These are phyloP conservation scores for Hololepta plana DNA, from an alignment of 2,888 invertebrate genomes.

Conservation along the genomic window DNA sequence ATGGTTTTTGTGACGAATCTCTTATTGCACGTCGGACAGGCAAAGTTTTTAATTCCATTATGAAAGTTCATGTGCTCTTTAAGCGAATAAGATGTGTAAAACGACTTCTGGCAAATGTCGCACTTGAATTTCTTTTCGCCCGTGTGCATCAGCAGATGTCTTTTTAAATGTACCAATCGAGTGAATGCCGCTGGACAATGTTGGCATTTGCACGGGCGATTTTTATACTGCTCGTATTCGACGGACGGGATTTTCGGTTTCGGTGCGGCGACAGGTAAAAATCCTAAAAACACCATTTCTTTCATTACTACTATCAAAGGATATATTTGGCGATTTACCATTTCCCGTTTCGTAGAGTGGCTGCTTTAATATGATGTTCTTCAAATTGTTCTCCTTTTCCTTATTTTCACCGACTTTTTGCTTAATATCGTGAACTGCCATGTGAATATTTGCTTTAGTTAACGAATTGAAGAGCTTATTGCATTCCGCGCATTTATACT, in stretches of 20 bases:
- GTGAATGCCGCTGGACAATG: constrained; percentile 30
- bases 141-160: constrained; percentile 23
- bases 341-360: constrained; percentile 13
- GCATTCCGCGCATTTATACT: constrained; percentile 15
- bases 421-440: constrained; percentile 10
- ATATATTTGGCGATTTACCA: constrained; percentile 9
- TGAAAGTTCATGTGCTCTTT: constrained; percentile 23
- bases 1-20: constrained; percentile 21
- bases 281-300: constrained; percentile 10
- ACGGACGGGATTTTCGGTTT: constrained; percentile 12
- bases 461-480: constrained; percentile 12
- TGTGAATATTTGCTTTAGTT: constrained; percentile 11
- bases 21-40: constrained; percentile 24
- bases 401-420: constrained; percentile 1
- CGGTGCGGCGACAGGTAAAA: constrained; percentile 14
- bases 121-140: constrained; percentile 23
- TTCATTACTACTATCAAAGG: constrained; percentile 4
- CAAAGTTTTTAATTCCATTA: constrained; percentile 19
- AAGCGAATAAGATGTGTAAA: constrained; percentile 15
- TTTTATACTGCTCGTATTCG: constrained; percentile 10
- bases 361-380: constrained; percentile 9
- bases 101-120: constrained; percentile 22
- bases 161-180: constrained; percentile 36
- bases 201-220: constrained; percentile 28
- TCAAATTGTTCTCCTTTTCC: constrained; percentile 2